A percentile compares a stretch with the other conserved stretches of the same genome.
phyloP scores from a whole-genome alignment of 2,113 vertebrate genomes.

The Pycnonotus jocosus region DNA sequence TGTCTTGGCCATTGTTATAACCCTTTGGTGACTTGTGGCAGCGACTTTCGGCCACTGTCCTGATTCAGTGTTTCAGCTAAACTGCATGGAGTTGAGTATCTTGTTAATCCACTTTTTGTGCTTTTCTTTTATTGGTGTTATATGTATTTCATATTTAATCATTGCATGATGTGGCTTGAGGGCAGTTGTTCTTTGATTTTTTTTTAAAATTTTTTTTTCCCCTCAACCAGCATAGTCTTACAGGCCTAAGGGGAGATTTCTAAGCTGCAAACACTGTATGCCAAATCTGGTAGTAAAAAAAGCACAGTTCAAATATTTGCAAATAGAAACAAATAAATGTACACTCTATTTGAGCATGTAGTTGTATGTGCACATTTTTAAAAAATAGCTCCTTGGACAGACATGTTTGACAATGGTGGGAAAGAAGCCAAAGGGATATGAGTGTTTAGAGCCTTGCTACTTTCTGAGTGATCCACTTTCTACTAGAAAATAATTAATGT shows the following conservation, averaged over 20 bases:
- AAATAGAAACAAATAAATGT: neutral
- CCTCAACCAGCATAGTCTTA: neutral
- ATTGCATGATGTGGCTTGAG: neutral
- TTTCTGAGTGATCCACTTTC: neutral
- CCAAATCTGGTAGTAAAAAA: neutral
- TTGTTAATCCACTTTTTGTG: slow-evolving; percentile 33
- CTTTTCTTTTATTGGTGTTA: slow-evolving; percentile 7
- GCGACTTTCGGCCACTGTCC: neutral
- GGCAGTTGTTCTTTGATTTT: neutral
- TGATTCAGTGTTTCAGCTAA: slow-evolving; percentile 8
- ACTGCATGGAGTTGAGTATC: neutral
- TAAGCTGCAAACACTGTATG: neutral
- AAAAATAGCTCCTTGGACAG: neutral
- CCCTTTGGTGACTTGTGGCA: neutral
- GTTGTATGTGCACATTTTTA: neutral
- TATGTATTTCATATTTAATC: slow-evolving; percentile 39
- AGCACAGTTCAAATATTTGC: neutral
- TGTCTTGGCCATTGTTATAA: slow-evolving; percentile 20
- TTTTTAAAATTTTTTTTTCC: neutral
- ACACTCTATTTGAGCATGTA: neutral
- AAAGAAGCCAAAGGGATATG: neutral
- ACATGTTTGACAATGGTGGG: neutral
- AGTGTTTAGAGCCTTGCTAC: neutral
- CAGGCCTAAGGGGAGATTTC: neutral
- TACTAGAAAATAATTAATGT: neutral